A percentile compares a stretch with the other conserved stretches of the same genome.
Evolutionary conservation across 2,797 vertebrate genomes (phyloP).

Genomic region (Schizothorax lantsangensis): DNA sequence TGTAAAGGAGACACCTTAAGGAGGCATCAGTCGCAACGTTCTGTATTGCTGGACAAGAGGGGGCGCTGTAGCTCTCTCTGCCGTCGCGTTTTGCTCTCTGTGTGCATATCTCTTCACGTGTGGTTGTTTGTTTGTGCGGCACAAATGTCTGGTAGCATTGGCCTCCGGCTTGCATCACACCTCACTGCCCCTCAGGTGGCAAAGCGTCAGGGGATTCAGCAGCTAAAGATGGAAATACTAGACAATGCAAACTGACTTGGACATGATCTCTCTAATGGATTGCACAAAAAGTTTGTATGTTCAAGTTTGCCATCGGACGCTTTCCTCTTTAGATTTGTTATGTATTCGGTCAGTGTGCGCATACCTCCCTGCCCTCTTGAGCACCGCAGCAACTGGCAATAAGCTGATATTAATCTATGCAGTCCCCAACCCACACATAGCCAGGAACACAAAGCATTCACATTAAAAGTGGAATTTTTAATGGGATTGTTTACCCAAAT

Average conservation of each 20-base stretch:
- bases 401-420: slow-evolving; percentile 77
- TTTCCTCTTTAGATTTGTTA: slow-evolving; percentile 84
- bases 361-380: slow-evolving; percentile 63
- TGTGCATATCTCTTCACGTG: slow-evolving; percentile 49
- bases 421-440: slow-evolving; percentile 66
- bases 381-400: slow-evolving; percentile 66
- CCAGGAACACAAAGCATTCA: slow-evolving; percentile 52
- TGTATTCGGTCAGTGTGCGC: slow-evolving; percentile 71
- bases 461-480: slow-evolving; percentile 18
- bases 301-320: slow-evolving; percentile 51
- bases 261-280: slow-evolving; percentile 75
- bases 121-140: slow-evolving; percentile 50
- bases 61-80: slow-evolving; percentile 27
- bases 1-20: slow-evolving; percentile 21
- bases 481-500: not conserved
- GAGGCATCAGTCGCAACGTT: slow-evolving; percentile 43
- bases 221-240: slow-evolving; percentile 64
- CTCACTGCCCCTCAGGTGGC: slow-evolving; percentile 62
- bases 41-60: slow-evolving; percentile 51
- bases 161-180: slow-evolving; percentile 64
- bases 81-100: slow-evolving; percentile 17
- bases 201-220: slow-evolving; percentile 67
- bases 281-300: slow-evolving; percentile 77
- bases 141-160: slow-evolving; percentile 39
- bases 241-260: slow-evolving; percentile 64